Evolutionary conservation across 2,113 vertebrate species (phyloP), one percentile per base, ranked within the genome.

Genomic region (Henicopernis longicauda): DNA sequence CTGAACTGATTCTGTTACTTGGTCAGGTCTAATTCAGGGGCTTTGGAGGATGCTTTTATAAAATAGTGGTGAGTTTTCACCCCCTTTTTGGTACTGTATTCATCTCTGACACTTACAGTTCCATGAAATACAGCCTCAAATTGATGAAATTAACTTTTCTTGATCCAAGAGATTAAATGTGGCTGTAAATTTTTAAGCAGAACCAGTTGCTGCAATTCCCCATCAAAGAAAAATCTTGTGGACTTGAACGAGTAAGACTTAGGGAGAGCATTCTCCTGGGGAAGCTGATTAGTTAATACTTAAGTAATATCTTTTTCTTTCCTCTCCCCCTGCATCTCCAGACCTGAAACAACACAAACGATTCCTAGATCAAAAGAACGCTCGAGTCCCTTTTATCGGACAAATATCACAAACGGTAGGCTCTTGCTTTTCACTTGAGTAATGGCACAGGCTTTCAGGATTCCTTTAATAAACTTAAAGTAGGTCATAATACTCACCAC

Each of bases 101-200:
- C 20, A 90, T 90, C 63, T 89, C 50, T 93, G 85, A 86, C 58
- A 87, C 70, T 86, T 90, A 50, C 27, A 76, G 71, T 94, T 96
- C 79, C 38, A 76, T 88, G 67, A 94, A 80, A 74, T 89, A 34
- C 57, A 61, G 79, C 59, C 52, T 74, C 76, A 23, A 81, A 55
- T 93, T 95, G 84, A 95, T 92, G 82, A 94, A 96, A 97, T 92
- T 94, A 96, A 97, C 94, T 97, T 94, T 90, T 97, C 92, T 94
- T 97, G 93, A 96, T 95, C 89, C 78, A 77, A 82, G 97, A 96
- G 85, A 97, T 96, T 97, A 96, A 96, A 94, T 25, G 77, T 86
- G 86, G 78, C 86, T 95, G 91, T 96, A 97, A 93, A 95, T 97
- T 97, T 97, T 97, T 94, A 96, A 97, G 90, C 83, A 96, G 91